Evolutionary conservation across 2,113 vertebrate genomes (phyloP).

Genomic region (Ranitomeya imitator): DNA sequence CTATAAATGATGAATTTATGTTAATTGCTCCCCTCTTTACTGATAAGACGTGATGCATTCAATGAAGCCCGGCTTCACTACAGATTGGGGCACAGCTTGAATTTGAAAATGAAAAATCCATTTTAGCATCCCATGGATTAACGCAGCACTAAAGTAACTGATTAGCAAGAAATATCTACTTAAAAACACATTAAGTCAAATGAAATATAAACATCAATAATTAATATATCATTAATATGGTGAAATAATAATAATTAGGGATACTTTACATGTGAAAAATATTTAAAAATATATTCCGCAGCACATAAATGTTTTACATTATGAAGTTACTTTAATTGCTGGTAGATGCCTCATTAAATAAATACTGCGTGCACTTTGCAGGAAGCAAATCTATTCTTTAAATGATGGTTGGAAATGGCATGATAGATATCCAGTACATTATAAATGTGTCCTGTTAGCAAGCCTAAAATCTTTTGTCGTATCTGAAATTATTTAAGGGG

Average conservation of each 20-base stretch:
- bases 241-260: conserved; percentile 17
- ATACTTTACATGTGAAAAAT: neutral
- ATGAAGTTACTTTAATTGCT: conserved; percentile 1
- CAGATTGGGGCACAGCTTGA: conserved; percentile 34
- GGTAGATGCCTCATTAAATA: conserved; percentile 10
- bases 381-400: neutral
- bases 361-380: neutral
- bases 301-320: neutral
- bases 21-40: conserved; percentile 9
- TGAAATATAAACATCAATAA: conserved; percentile 39
- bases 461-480: too few relatives aligned
- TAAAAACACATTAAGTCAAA: conserved; percentile 29
- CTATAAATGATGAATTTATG: conserved; percentile 17
- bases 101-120: conserved; percentile 28
- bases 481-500: too few relatives aligned
- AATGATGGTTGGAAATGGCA: neutral
- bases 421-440: neutral
- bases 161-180: conserved; percentile 21
- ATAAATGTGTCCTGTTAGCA: neutral
- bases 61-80: neutral
- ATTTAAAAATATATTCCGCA: neutral
- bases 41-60: neutral
- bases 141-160: neutral
- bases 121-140: conserved; percentile 19
- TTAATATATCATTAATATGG: conserved; percentile 35